These are phyloP conservation scores for Bedellia somnulentella DNA, from an alignment of 2,888 invertebrate species.

Conservation along the genomic window DNA sequence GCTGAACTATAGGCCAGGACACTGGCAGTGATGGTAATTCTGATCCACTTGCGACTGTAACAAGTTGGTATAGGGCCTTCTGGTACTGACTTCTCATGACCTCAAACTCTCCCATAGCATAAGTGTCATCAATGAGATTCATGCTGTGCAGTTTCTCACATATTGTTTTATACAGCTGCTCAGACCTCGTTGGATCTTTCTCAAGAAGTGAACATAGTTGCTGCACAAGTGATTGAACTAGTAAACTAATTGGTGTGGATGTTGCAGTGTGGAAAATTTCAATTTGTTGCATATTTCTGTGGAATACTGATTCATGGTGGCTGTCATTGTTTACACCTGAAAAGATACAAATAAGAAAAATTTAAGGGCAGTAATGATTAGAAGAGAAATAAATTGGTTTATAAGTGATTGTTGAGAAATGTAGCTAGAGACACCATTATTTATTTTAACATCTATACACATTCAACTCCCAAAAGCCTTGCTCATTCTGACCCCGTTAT, in stretches of 20 bases:
- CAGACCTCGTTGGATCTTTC: constrained; percentile 58
- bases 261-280: constrained; percentile 35
- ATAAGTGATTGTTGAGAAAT: no score
- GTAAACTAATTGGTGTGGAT: constrained; percentile 66
- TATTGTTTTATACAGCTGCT: constrained; percentile 66
- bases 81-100: constrained; percentile 70
- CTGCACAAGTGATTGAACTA: constrained; percentile 71
- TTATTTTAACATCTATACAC: no score
- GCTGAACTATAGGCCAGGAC: constrained; percentile 52
- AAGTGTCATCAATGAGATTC: constrained; percentile 71
- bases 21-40: constrained; percentile 51
- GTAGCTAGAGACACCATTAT: no score
- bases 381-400: background rate
- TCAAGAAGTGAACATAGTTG: constrained; percentile 68
- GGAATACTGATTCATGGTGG: constrained; percentile 30
- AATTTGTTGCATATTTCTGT: constrained; percentile 34
- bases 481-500: no score
- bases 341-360: constrained; percentile 13
- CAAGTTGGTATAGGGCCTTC: constrained; percentile 65
- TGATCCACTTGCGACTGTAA: constrained; percentile 60
- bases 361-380: background rate
- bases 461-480: no score
- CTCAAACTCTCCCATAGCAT: constrained; percentile 70
- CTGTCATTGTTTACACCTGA: constrained; percentile 29
- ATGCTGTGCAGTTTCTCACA: constrained; percentile 69